Evolutionary conservation across 2,113 vertebrate species (phyloP).

Genomic region (Upupa epops): DNA sequence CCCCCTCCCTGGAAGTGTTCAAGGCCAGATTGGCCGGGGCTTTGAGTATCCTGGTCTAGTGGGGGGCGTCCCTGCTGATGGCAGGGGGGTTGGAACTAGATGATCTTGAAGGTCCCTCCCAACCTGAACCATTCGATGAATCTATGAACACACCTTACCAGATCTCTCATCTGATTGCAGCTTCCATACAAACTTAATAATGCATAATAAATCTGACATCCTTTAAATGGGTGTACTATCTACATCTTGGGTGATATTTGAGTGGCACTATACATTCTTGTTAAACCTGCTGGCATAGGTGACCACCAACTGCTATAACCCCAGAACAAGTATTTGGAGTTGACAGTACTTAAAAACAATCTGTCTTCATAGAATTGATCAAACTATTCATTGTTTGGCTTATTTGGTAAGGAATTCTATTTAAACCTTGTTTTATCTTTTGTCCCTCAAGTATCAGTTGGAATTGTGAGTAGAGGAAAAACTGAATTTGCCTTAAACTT

Average conservation of each 20-base stretch:
- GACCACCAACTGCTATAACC: not conserved
- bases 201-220: not conserved
- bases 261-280: not conserved
- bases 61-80: no score
- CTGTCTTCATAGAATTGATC: not conserved
- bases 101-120: no score
- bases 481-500: not conserved
- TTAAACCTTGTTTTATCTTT: not conserved
- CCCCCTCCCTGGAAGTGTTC: no score
- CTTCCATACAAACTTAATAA: not conserved
- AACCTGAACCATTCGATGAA: no score
- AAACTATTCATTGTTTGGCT: not conserved
- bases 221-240: not conserved
- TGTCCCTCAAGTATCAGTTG: not conserved
- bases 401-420: conserved; percentile 8
- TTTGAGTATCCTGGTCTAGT: no score
- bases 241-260: not conserved
- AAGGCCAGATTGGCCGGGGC: no score
- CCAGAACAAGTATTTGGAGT: not conserved
- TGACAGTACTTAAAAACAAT: not conserved
- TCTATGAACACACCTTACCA: not conserved
- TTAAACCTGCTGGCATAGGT: not conserved
- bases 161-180: not conserved
- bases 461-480: not conserved
- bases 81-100: no score